Evolutionary conservation across 2,797 vertebrate genomes (phyloP).

Genomic region (Amphiprion clarkii): DNA sequence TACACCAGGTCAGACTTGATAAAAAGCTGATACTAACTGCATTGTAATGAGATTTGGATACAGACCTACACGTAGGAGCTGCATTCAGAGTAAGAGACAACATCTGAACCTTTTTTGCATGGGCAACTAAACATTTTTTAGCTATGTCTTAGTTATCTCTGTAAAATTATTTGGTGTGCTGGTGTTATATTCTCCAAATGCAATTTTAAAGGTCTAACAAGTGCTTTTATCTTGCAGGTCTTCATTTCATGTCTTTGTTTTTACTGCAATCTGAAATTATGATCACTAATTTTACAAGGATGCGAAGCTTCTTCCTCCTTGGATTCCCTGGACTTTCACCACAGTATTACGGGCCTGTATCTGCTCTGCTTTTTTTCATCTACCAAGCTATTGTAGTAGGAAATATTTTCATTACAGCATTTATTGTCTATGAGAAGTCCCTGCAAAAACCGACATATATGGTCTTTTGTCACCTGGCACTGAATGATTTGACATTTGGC

Average conservation of each 20-base stretch:
- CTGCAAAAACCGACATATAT: slow-evolving; percentile 83
- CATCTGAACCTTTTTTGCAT: neutral
- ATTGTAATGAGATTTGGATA: neutral
- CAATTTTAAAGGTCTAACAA: slow-evolving; percentile 3
- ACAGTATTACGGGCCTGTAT: slow-evolving; percentile 59
- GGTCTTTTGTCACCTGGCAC: slow-evolving; percentile 81
- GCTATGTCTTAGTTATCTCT: neutral
- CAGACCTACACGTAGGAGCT: neutral
- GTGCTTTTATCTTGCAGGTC: neutral
- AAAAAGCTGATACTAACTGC: slow-evolving; percentile 18
- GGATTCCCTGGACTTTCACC: slow-evolving; percentile 80
- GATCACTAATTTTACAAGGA: slow-evolving; percentile 52
- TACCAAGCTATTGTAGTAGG: slow-evolving; percentile 71
- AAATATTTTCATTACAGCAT: slow-evolving; percentile 80
- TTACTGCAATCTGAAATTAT: slow-evolving; percentile 29
- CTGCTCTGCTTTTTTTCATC: slow-evolving; percentile 67
- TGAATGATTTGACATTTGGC: slow-evolving; percentile 80
- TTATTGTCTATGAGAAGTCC: slow-evolving; percentile 71
- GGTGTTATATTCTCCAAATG: neutral
- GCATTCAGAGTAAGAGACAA: neutral
- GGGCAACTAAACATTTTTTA: neutral
- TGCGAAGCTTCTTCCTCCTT: slow-evolving; percentile 74
- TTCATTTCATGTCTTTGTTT: neutral
- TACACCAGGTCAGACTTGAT: slow-evolving; percentile 1
- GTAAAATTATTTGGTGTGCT: neutral